Evolutionary conservation across 2,797 vertebrate genomes (phyloP).

Genomic region (Enteromius viviparus): DNA sequence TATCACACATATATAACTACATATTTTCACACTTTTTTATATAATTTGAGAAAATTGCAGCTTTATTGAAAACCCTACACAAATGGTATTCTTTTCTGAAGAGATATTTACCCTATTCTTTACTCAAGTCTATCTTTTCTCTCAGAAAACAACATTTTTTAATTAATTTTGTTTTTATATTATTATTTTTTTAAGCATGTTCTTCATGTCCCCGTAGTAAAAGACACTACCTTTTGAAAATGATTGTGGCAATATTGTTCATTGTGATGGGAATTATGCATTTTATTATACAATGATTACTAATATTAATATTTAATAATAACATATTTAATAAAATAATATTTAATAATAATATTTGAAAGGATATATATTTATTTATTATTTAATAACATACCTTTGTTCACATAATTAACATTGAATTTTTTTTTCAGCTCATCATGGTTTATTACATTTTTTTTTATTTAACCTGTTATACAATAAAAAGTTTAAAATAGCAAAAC

Average conservation of each 20-base stretch:
- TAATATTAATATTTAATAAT: too few relatives aligned
- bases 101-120: neutral
- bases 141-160: neutral
- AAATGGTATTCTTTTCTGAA: neutral
- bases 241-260: neutral
- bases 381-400: neutral
- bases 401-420: too few relatives aligned
- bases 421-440: too few relatives aligned
- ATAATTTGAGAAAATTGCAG: neutral
- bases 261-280: neutral
- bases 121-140: neutral
- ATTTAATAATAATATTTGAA: too few relatives aligned
- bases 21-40: neutral
- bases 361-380: neutral
- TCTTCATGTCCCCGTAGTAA: neutral
- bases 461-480: too few relatives aligned
- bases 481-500: neutral
- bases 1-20: neutral
- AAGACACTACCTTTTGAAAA: neutral
- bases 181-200: neutral
- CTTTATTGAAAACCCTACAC: neutral
- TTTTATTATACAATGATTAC: too few relatives aligned
- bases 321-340: too few relatives aligned
- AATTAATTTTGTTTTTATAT: neutral
- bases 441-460: too few relatives aligned